Base-by-base conservation (phyloP, 2,113 vertebrate genomes). In the Peromyscus polionotus region DNA sequence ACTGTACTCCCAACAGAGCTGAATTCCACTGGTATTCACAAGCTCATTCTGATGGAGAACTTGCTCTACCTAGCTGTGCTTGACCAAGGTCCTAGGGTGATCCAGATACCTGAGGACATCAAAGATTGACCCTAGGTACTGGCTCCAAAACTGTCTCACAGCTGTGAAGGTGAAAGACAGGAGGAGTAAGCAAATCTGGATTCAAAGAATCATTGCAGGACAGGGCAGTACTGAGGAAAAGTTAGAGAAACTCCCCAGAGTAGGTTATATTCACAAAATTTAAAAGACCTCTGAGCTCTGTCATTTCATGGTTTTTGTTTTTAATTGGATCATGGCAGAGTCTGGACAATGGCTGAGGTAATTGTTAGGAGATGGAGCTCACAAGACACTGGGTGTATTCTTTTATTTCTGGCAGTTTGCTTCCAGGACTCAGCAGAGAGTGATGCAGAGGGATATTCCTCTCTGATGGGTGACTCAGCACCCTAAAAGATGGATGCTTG, bases 271-370 rank as follows among this genome's bases (percentile, higher is more conserved):
- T 16, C 19, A 12, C 54, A 4, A 61, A 4, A 61, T 61, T 24
- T 83, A n/a, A 14, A 13, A 61, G 13, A 22, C 36, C 80, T n/a
- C 1, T 13, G 57, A 61, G 57, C 57, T 61, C 36, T 83, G 20
- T n/a, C 36, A 26, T 61, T 57, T n/a, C n/a, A 22, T 16, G 20
- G 36, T 14, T 61, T 48, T 39, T 61, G 11, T 61, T 39, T 39
- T 59, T 39, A 39, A 26, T 51, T 39, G 11, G 36, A 16, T 13
- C 10, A 1, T 3, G 22, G 5, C 36, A 7, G 5, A 0, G 36
- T 12, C 80, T 83, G 54, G 80, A 26, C 11, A 83, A 26, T 26
- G 54, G 20, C 54, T 39, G 36, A 13, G 54, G 54, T 16, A 39
- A 59, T 24, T 83, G 54, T 83, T 14, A 59, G 54, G 54, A 59